Evolutionary conservation across 2,888 invertebrate species (phyloP).

Genomic region (Drosophila prolongata): DNA sequence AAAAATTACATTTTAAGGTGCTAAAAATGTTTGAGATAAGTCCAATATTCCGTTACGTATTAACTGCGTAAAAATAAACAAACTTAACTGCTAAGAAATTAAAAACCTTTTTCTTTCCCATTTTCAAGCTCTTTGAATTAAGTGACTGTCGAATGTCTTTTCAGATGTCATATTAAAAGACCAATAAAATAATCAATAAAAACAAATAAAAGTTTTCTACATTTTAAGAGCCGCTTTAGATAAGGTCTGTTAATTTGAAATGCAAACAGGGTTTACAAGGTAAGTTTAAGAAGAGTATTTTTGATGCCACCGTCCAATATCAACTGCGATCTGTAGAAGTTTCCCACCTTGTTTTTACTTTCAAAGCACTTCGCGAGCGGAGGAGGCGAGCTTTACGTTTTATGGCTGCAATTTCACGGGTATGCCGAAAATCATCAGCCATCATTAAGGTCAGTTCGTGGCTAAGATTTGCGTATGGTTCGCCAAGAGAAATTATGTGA

Average conservation of each 20-base stretch:
- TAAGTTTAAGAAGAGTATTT: constrained; percentile 13
- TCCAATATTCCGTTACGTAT: too few species aligned
- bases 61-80: too few species aligned
- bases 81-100: too few species aligned
- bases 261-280: too few species aligned
- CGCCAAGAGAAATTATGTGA: constrained; percentile 48
- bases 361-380: constrained; percentile 52
- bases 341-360: constrained; percentile 60
- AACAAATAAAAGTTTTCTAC: not conserved
- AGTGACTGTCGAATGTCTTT: not conserved
- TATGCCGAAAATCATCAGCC: constrained; percentile 68
- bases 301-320: not conserved
- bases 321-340: not conserved
- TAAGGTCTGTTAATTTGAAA: too few species aligned
- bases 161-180: not conserved
- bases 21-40: not conserved
- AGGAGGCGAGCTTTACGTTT: constrained; percentile 35
- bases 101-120: too few species aligned
- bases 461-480: constrained; percentile 61
- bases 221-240: too few species aligned
- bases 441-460: constrained; percentile 74
- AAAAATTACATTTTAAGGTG: not conserved
- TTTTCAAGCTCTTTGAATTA: too few species aligned
- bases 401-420: constrained; percentile 64
- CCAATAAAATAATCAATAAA: not conserved